Base-by-base conservation (phyloP, 2,888 invertebrate species). In the Drosophila greeni region DNA sequence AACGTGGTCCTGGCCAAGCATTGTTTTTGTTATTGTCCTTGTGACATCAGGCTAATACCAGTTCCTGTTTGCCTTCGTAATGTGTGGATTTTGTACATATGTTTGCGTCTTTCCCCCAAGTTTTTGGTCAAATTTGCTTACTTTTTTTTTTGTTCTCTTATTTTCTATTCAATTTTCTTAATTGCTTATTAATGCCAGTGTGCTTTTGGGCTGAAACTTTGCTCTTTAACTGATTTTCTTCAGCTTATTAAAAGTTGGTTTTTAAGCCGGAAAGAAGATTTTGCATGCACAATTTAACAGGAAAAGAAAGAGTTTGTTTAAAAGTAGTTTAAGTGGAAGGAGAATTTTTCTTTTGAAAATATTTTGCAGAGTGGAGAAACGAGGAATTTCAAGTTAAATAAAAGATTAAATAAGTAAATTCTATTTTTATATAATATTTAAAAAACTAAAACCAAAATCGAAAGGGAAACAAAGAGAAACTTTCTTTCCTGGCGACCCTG, bases 41-140 rank as follows among this genome's bases (percentile, higher is more conserved):
- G 76, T 58, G 83, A 82, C 82, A 84, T 61, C 76, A 53, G 65
- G 59, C 83, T 84, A 76, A 82, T 77, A 62, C 83, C 62, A 70
- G 56, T 62, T 55, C 24, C 48, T 71, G 14, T 24, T 31, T 33
- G 20, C 31, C 11, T 11, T 23, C 61, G 2, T 18, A 26, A 53
- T 9, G 23, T 31, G n/a, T 34, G 23, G 1, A 18, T 29, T 29
- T 20, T 20, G 20, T 20, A 54, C 36, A 20, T 8, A 20, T 16
- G n/a, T 56, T n/a, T 62, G 11, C 47, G 23, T 48, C 3, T 49
- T 39, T 16, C 23, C 23, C 34, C 66, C n/a, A 8, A 26, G 33
- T 23, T 26, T 26, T 33, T 42, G 45, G 33, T 34, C 14, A 24
- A 72, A 49, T 62, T 66, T 43, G 45, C 29, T 59, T 51, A 45